Evolutionary conservation across 1,140 invertebrate genomes (phyloP).

Genomic region (Aphelinus atriplicis): DNA sequence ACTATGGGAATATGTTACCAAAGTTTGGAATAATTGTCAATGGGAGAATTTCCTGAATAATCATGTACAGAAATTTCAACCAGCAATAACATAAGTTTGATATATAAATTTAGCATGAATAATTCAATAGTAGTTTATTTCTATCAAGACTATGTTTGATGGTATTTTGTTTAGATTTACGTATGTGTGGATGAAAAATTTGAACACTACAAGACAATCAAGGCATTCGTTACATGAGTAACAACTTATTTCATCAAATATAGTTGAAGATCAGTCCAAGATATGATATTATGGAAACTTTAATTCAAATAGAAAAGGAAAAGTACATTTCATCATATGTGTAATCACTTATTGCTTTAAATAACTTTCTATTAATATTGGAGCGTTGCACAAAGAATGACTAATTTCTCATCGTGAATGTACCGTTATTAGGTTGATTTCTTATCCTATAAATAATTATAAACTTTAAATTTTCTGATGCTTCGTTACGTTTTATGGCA

Average conservation of each 20-base stretch:
- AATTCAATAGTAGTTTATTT: constrained; percentile 41
- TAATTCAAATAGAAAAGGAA: constrained; percentile 16
- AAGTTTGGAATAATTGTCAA: too few relatives aligned
- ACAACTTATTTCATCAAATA: constrained; percentile 12
- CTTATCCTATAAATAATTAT: too few relatives aligned
- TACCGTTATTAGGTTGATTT: too few relatives aligned
- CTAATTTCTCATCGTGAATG: too few relatives aligned
- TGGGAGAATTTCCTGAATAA: too few relatives aligned
- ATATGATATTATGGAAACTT: constrained; percentile 32
- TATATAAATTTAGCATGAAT: constrained; percentile 28
- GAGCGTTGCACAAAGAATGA: too few relatives aligned
- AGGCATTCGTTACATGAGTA: constrained; percentile 11
- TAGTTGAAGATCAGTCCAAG: constrained; percentile 12
- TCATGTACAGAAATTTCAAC: too few relatives aligned
- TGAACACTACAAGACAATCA: constrained; percentile 14
- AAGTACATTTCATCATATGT: constrained; percentile 12
- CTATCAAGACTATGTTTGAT: constrained; percentile 35
- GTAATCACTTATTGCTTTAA: constrained; percentile 8
- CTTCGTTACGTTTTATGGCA: too few relatives aligned
- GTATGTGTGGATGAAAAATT: constrained; percentile 24
- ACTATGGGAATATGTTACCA: too few relatives aligned
- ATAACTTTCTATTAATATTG: not conserved
- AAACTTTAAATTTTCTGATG: too few relatives aligned
- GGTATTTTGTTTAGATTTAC: constrained; percentile 31
- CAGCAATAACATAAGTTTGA: constrained; percentile 33